Percentiles rank a stretch among this genome's conserved stretches.
Conservation (phyloP, 2,888 invertebrate species). For the Graphium colonna region DNA sequence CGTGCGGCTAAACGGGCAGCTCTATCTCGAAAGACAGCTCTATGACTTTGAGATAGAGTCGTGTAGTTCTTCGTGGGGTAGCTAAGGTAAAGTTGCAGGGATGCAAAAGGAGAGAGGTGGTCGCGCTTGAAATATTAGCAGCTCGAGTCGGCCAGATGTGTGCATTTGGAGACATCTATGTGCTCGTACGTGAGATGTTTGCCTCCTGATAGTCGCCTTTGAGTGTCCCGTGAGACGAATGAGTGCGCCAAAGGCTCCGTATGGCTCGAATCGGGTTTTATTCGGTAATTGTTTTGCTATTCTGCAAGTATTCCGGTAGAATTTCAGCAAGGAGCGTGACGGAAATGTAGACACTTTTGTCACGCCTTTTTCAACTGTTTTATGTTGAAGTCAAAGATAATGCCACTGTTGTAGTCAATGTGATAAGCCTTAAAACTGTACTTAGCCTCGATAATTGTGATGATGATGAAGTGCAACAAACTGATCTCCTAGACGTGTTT, state of each 20-base stretch:
- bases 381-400: too few species aligned
- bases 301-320: too few species aligned
- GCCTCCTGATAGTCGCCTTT: slow-evolving; percentile 64
- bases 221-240: slow-evolving; percentile 36
- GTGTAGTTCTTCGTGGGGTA: neutral
- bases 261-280: slow-evolving; percentile 14
- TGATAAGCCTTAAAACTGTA: too few species aligned
- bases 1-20: slow-evolving; percentile 21
- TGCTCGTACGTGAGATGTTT: slow-evolving; percentile 58
- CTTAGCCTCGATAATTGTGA: too few species aligned
- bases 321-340: too few species aligned
- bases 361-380: too few species aligned
- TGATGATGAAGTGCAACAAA: too few species aligned
- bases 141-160: slow-evolving; percentile 59
- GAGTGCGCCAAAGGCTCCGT: slow-evolving; percentile 18
- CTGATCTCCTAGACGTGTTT: too few species aligned
- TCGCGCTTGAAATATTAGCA: slow-evolving; percentile 75
- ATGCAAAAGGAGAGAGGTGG: slow-evolving; percentile 60
- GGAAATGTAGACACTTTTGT: too few species aligned
- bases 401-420: too few species aligned
- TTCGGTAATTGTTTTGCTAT: slow-evolving; percentile 13
- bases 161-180: slow-evolving; percentile 60
- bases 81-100: slow-evolving; percentile 43
- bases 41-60: slow-evolving; percentile 30
- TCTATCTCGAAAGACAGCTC: slow-evolving; percentile 27